Conservation (phyloP, 2,113 vertebrate species). For the Prionailurus viverrinus region DNA sequence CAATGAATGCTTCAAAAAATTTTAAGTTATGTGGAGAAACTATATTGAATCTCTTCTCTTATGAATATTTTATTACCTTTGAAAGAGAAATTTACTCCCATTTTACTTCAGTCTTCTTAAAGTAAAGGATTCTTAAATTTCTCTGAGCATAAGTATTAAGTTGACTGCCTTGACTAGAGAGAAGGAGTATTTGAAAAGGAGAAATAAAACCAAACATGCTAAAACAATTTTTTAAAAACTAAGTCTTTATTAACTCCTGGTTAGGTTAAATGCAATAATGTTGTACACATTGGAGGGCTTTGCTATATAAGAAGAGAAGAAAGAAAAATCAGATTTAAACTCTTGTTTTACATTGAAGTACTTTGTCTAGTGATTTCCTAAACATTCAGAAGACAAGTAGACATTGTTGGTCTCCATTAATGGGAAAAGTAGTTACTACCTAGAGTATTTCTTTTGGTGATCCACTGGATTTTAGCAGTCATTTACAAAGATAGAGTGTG, state of each 20-base stretch:
- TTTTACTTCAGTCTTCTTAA: slow-evolving; percentile 74
- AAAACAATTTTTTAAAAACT: neutral
- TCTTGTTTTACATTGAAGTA: neutral
- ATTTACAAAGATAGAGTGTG: slow-evolving; percentile 73
- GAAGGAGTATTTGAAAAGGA: neutral
- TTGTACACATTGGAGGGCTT: slow-evolving; percentile 34
- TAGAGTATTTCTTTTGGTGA: neutral
- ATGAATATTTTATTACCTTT: slow-evolving; percentile 44
- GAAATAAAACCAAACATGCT: neutral
- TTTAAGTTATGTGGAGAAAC: slow-evolving; percentile 6
- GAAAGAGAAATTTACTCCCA: slow-evolving; percentile 73
- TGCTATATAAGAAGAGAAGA: slow-evolving; percentile 48
- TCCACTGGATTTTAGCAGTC: neutral
- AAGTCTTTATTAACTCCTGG: slow-evolving; percentile 6
- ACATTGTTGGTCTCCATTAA: neutral
- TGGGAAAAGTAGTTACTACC: neutral
- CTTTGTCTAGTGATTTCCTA: neutral
- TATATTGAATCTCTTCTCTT: neutral
- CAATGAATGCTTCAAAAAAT: slow-evolving; percentile 52
- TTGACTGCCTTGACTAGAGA: slow-evolving; percentile 9
- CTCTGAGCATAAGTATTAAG: slow-evolving; percentile 53
- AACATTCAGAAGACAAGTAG: rapidly evolving
- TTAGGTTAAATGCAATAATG: neutral
- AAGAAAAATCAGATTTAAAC: neutral
- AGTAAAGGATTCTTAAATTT: slow-evolving; percentile 70